Evolutionary conservation across 2,888 invertebrate genomes (phyloP), one percentile per base, ranked within the genome.

Genomic region (Andrena bicolor): DNA sequence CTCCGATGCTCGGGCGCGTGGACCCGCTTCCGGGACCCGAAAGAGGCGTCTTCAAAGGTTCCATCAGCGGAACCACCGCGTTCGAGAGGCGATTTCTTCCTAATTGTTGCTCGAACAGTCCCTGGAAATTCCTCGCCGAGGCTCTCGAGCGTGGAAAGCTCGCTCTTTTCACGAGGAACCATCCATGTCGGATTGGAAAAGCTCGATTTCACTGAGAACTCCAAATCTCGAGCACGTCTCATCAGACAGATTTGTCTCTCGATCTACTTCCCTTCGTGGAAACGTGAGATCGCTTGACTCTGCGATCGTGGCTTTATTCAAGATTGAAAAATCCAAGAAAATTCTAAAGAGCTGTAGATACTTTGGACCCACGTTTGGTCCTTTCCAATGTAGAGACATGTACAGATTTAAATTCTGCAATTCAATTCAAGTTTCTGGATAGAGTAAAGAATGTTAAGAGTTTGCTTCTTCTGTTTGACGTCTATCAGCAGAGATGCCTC

Each of bases 41-140:
- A 56, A 76, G 53, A 16, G 30, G 35, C 49, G 26, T 26, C 64
- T 20, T 35, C 32, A 7, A 35, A 8, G 30, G 35, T 65, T 60
- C 35, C 64, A 26, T 76, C 72, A 32, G 26, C 30, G 26, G 23
- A 65, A 65, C 64, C 48, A 68, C 41, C 73, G 7, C 30, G 23
- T 61, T 35, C 51, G 63, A 23, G 30, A 30, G 51, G 32, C 61
- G 61, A 80, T 63, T 71, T 66, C 80, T 32, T 71, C 66, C 32
- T 79, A 79, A 80, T 80, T 66, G 60, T 80, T 60, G 51, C 53
- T 30, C 53, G 23, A 56, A 51, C 51, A 13, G 28, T 41, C 76
- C 30, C 32, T n/a, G 30, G 30, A 26, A 41, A 58, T 26, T 64
- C 60, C 76, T 51, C n/a, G 6, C 41, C 48, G 28, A 8, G 20